A percentile compares a stretch with the other conserved stretches of the same genome.
phyloP scores from a whole-genome alignment of 92 coral and sea anemone species.

The Zoanthus sociatus region DNA sequence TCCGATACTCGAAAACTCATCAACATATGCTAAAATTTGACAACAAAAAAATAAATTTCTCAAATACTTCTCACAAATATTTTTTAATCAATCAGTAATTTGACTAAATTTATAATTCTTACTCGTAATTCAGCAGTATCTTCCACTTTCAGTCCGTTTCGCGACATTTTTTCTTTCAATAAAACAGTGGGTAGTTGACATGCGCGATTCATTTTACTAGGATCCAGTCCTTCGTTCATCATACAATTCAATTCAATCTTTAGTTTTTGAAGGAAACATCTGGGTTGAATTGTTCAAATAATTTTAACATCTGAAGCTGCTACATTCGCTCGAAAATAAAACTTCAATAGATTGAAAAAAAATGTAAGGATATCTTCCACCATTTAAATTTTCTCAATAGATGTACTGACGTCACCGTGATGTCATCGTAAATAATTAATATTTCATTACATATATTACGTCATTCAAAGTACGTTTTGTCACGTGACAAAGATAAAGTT shows the following conservation, averaged over 20 bases:
- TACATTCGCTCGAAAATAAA: too few species aligned
- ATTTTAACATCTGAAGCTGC: too few species aligned
- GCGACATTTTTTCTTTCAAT: slow-evolving; percentile 54
- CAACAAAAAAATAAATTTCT: neutral
- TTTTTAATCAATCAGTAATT: neutral
- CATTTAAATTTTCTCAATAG: too few species aligned
- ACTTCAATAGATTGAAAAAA: too few species aligned
- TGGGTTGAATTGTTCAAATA: too few species aligned
- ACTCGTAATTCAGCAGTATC: slow-evolving; percentile 90
- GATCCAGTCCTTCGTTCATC: slow-evolving; percentile 17
- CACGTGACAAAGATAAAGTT: neutral
- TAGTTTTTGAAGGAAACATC: too few species aligned
- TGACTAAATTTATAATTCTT: slow-evolving; percentile 22
- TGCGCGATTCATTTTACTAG: slow-evolving; percentile 45
- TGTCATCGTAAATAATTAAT: neutral
- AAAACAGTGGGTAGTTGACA: slow-evolving; percentile 26
- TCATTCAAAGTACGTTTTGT: neutral
- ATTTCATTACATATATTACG: neutral
- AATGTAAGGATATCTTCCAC: too few species aligned
- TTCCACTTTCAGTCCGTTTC: slow-evolving; percentile 72
- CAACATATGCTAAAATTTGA: slow-evolving; percentile 90
- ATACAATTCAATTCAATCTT: too few species aligned
- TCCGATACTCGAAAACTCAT: slow-evolving; percentile 99
- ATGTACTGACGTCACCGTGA: neutral
- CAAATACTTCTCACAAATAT: neutral